Percentiles rank a stretch among this genome's conserved stretches.
These are phyloP conservation scores for Carettochelys insculpta DNA, from an alignment of 2,113 vertebrate species.

Conservation along the genomic window DNA sequence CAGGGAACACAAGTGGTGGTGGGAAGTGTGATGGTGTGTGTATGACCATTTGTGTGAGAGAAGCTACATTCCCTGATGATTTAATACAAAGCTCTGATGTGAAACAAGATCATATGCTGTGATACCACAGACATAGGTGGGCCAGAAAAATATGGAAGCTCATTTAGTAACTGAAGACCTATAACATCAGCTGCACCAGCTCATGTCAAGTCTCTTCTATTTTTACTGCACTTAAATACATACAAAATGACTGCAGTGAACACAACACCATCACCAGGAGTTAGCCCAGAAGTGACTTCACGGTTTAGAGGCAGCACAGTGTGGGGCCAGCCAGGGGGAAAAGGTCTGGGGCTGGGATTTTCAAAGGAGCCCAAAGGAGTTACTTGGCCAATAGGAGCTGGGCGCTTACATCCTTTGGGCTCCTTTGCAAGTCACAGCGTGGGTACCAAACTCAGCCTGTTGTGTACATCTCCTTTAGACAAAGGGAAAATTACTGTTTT, in stretches of 20 bases:
- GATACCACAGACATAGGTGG: not conserved
- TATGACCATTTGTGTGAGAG: not conserved
- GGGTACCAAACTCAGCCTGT: not conserved
- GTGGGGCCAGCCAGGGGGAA: not conserved
- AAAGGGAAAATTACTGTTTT: no score
- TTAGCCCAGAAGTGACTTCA: not conserved
- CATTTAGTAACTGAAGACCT: not conserved
- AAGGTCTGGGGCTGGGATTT: no score
- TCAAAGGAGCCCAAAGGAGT: not conserved
- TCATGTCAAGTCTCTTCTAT: not conserved
- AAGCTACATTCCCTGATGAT: not conserved
- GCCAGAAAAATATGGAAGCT: not conserved
- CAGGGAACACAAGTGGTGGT: not conserved
- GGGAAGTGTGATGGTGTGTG: not conserved
- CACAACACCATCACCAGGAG: not conserved
- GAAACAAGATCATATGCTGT: not conserved
- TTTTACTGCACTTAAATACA: not conserved
- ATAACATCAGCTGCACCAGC: not conserved
- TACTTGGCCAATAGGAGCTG: not conserved
- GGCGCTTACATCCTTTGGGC: not conserved
- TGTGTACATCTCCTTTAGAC: no score
- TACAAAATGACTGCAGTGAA: not conserved
- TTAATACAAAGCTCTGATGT: not conserved
- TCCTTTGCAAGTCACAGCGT: not conserved
- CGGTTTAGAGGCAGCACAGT: not conserved